phyloP scores from a whole-genome alignment of 2,113 vertebrate genomes.

The Centropus bengalensis region DNA sequence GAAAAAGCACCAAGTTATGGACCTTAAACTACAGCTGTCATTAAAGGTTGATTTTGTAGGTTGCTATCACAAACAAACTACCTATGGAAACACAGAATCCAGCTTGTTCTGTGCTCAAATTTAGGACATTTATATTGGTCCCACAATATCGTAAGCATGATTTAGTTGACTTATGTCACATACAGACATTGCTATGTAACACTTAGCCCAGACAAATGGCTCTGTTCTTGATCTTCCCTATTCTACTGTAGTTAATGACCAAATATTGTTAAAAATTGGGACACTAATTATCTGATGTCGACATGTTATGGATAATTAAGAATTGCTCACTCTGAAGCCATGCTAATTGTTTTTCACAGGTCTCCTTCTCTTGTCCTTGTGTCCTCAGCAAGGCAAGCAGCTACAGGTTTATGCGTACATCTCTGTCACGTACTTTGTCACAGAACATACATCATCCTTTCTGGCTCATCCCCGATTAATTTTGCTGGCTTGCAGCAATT shows the following conservation, averaged over 20 bases:
- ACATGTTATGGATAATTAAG: slow-evolving; percentile 84
- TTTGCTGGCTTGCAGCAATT: slow-evolving; percentile 78
- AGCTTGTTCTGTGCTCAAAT: not conserved
- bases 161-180: slow-evolving; percentile 13
- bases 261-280: slow-evolving; percentile 80
- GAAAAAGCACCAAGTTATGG: not conserved
- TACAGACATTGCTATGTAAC: slow-evolving; percentile 8
- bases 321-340: slow-evolving; percentile 70
- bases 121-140: not conserved
- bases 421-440: slow-evolving; percentile 80
- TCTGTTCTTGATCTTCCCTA: slow-evolving; percentile 57
- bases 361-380: slow-evolving; percentile 75
- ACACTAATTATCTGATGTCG: slow-evolving; percentile 84
- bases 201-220: slow-evolving; percentile 44
- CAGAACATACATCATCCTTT: slow-evolving; percentile 81
- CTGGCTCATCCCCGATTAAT: slow-evolving; percentile 71
- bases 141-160: not conserved
- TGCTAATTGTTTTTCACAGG: slow-evolving; percentile 79
- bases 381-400: slow-evolving; percentile 75
- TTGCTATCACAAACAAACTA: not conserved
- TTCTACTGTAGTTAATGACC: slow-evolving; percentile 73
- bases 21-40: not conserved
- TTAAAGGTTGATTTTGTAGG: not conserved
- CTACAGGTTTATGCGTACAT: slow-evolving; percentile 71
- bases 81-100: not conserved